Evolutionary conservation across 2,888 invertebrate species (phyloP), one percentile per base, ranked within the genome.

Genomic region (Mimumesa dahlbomi): DNA sequence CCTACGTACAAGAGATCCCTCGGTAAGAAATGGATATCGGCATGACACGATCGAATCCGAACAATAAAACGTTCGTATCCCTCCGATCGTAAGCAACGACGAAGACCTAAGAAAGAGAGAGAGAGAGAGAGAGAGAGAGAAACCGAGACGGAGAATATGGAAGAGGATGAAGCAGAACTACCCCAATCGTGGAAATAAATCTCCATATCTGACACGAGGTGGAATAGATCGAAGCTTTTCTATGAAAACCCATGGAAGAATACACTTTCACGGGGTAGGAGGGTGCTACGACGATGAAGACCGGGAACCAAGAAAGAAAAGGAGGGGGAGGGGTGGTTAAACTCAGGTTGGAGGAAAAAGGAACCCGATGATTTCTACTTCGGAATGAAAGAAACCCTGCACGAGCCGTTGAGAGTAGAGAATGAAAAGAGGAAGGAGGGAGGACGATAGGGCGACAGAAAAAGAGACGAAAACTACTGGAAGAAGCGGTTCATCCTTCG

Each of bases 201-300:
- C 87, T 87, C 85, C 85, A 87, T 87, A 87, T 87, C 84, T 85
- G 86, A 85, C 84, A 83, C 82, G 49, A 52, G 81, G 77, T 71
- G 81, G 79, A 75, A 85, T 82, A 80, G 85, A 84, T 81, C 80
- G 82, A 70, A 71, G 76, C 68, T 79, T 80, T 81, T 75, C 82
- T 75, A 59, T 81, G 74, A 75, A 67, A 66, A 73, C 66, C 59
- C 49, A n/a, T 48, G 65, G 63, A 57, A 70, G 77, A 81, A 80
- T 81, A 66, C 74, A 66, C 58, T 16, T 66, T 58, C 40, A 9
- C 38, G 16, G 54, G 57, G 43, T 45, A 49, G 50, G 42, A 25
- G 40, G 29, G 57, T 16, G 45, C 58, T 49, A 43, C 29, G 53
- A 59, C 71, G 63, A 40, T 29, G 66, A 63, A 58, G 42, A 59